Percentiles rank a stretch among this genome's conserved stretches.
Conservation (phyloP, 64 coral and sea anemone genomes). For the Cladopsammia gracilis region DNA sequence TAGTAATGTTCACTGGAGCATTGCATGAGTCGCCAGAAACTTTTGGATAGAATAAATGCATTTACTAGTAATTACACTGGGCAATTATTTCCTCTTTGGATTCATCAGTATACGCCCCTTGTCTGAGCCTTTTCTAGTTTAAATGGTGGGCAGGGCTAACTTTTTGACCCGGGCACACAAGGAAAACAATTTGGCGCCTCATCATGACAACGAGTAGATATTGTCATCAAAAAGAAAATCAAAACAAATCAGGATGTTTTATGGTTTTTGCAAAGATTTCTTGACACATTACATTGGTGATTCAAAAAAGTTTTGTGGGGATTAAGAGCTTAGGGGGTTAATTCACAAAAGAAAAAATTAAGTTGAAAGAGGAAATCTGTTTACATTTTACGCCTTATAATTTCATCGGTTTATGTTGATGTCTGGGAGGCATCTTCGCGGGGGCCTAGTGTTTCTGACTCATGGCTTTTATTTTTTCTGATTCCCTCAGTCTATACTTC, state of each 20-base stretch:
- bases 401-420: constrained; percentile 17
- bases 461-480: not conserved
- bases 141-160: constrained; percentile 60
- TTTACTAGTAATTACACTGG: not conserved
- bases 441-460: not conserved
- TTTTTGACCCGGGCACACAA: constrained; percentile 50
- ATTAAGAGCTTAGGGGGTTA: not conserved
- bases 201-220: constrained; percentile 8
- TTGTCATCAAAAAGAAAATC: constrained; percentile 31
- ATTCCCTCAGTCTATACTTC: not conserved
- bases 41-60: not conserved
- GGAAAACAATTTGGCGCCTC: constrained; percentile 54
- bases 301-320: not conserved
- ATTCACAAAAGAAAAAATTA: not conserved
- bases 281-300: not conserved
- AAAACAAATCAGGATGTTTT: constrained; percentile 52
- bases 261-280: constrained; percentile 14
- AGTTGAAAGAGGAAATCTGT: not conserved
- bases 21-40: not conserved
- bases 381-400: not conserved
- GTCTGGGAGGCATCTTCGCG: not conserved
- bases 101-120: constrained; percentile 37
- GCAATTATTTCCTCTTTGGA: constrained; percentile 31
- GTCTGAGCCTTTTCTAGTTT: constrained; percentile 57
- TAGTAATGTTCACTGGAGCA: not conserved